phyloP scores from a whole-genome alignment of 1,140 invertebrate species.

The Drosophila truncata region DNA sequence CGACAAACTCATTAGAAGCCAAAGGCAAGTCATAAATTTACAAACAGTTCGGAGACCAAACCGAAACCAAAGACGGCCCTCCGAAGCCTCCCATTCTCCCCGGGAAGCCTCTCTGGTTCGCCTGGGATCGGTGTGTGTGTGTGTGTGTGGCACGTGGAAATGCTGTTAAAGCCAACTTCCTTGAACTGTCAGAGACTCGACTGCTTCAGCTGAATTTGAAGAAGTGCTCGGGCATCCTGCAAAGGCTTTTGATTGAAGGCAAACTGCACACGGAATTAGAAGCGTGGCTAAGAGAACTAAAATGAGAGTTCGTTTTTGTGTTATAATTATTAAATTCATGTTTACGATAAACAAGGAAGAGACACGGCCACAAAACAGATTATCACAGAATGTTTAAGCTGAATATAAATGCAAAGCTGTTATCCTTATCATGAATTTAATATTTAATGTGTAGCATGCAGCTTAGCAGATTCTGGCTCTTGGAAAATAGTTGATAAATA shows the following conservation, averaged over 20 bases:
- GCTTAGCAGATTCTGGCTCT: not conserved
- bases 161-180: constrained; percentile 66
- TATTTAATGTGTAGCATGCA: not conserved
- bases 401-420: not conserved
- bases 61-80: constrained; percentile 37
- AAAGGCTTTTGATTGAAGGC: constrained; percentile 20
- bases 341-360: too few relatives aligned
- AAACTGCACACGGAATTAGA: not conserved
- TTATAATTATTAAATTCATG: too few relatives aligned
- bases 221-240: constrained; percentile 18
- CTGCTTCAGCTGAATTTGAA: constrained; percentile 26
- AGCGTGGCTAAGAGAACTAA: not conserved
- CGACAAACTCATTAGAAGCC: constrained; percentile 83
- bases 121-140: constrained; percentile 28
- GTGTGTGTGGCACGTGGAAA: constrained; percentile 53
- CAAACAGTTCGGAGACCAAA: constrained; percentile 59
- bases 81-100: not conserved
- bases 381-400: too few relatives aligned
- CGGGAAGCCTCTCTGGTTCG: constrained; percentile 24
- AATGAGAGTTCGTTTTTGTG: too few relatives aligned
- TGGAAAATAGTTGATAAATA: constrained; percentile 1
- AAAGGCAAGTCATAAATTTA: constrained; percentile 78
- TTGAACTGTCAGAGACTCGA: constrained; percentile 52
- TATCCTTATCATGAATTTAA: not conserved
- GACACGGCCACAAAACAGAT: too few relatives aligned